Conservation (phyloP, 2,113 vertebrate genomes). For the Halcyon malimbica region DNA sequence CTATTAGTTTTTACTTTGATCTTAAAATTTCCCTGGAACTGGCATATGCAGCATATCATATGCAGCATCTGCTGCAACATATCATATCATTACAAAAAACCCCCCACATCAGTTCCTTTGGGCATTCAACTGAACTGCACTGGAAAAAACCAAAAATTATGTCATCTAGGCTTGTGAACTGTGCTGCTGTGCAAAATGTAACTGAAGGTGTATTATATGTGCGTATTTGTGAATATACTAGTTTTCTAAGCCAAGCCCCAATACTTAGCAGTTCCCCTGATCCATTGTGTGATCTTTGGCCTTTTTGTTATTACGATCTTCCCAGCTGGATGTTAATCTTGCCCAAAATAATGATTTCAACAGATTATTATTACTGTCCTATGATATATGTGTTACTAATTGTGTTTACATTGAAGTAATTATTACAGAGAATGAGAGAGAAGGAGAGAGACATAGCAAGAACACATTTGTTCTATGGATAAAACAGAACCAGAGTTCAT, state of each 20-base stretch:
- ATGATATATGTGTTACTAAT: conserved; percentile 16
- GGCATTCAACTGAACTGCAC: conserved; percentile 35
- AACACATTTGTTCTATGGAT: conserved; percentile 15
- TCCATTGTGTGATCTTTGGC: conserved; percentile 78
- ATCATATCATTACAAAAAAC: neutral
- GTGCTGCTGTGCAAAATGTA: conserved; percentile 27
- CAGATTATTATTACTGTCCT: conserved; percentile 46
- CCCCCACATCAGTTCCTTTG: conserved; percentile 36
- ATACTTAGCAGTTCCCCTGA: conserved; percentile 74
- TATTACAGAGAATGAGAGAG: neutral
- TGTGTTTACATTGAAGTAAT: conserved; percentile 41
- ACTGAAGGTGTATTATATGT: neutral
- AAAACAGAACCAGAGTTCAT: conserved; percentile 54
- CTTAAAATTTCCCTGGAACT: conserved; percentile 59
- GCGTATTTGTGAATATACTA: neutral
- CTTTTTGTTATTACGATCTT: conserved; percentile 71
- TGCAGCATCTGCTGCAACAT: conserved; percentile 16
- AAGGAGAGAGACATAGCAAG: conserved; percentile 13
- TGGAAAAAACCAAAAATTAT: neutral
- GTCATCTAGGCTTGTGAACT: conserved; percentile 30
- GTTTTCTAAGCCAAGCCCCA: conserved; percentile 67
- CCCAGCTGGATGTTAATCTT: conserved; percentile 52
- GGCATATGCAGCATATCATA: conserved; percentile 40
- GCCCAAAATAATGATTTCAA: conserved; percentile 44
- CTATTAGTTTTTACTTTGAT: neutral